These are phyloP conservation scores for Tinamus guttatus DNA, from an alignment of 2,113 vertebrate species.

Conservation along the genomic window DNA sequence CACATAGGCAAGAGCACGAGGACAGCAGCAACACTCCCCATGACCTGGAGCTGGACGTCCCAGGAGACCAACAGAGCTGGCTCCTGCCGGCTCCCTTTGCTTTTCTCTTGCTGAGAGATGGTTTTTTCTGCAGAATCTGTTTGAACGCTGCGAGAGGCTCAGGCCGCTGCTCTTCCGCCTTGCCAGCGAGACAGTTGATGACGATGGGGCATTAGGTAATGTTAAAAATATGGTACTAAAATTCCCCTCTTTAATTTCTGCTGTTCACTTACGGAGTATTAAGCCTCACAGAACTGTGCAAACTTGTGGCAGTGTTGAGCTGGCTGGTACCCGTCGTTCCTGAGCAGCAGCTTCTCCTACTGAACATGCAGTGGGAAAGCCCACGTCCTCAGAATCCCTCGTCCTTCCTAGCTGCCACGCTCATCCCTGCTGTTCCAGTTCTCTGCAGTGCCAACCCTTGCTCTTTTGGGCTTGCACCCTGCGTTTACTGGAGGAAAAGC, in stretches of 20 bases:
- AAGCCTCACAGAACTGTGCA: background rate
- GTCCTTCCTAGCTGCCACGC: too few relatives aligned
- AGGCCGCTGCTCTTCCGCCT: conserved; percentile 87
- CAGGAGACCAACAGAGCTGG: fast-evolving
- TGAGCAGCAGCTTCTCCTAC: background rate
- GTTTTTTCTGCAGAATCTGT: conserved; percentile 72
- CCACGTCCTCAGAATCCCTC: too few relatives aligned
- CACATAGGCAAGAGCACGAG: background rate
- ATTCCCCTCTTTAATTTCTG: too few relatives aligned
- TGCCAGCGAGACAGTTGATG: conserved; percentile 84
- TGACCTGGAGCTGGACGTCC: background rate
- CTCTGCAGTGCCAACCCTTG: too few relatives aligned
- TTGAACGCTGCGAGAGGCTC: conserved; percentile 85
- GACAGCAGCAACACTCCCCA: background rate
- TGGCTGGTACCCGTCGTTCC: background rate
- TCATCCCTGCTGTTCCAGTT: too few relatives aligned
- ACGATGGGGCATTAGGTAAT: conserved; percentile 83
- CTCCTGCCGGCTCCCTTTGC: background rate
- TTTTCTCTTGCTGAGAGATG: background rate
- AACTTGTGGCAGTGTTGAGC: background rate
- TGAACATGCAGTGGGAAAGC: too few relatives aligned
- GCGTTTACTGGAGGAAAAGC: too few relatives aligned
- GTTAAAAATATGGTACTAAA: too few relatives aligned
- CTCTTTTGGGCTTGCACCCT: too few relatives aligned
- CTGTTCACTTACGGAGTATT: background rate